These are phyloP conservation scores for Nineta flava DNA, from an alignment of 2,888 invertebrate genomes.

Conservation along the genomic window DNA sequence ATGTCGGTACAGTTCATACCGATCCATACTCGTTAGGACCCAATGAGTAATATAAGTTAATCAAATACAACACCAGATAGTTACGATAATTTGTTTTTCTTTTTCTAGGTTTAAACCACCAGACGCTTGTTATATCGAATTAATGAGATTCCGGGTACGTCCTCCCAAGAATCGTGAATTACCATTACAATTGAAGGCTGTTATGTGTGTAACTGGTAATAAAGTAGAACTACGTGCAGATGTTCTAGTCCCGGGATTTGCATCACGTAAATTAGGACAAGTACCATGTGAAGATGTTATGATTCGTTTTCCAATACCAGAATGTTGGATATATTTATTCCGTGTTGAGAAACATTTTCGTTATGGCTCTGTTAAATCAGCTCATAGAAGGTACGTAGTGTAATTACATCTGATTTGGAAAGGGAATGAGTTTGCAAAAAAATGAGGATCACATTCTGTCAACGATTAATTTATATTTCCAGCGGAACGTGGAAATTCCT, in stretches of 20 bases:
- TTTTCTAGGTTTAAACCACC: slow-evolving; percentile 75
- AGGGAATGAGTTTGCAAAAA: too few species aligned
- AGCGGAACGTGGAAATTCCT: too few species aligned
- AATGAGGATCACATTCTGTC: too few species aligned
- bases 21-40: too few species aligned
- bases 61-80: too few species aligned
- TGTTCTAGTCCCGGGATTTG: slow-evolving; percentile 91
- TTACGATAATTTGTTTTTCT: too few species aligned
- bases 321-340: slow-evolving; percentile 98
- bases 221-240: slow-evolving; percentile 91
- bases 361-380: slow-evolving; percentile 93
- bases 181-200: slow-evolving; percentile 85
- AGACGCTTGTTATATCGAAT: slow-evolving; percentile 94
- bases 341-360: slow-evolving; percentile 96
- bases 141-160: slow-evolving; percentile 87
- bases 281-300: slow-evolving; percentile 96
- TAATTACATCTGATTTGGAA: slow-evolving; percentile 11
- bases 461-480: too few species aligned
- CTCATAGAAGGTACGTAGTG: slow-evolving; percentile 41
- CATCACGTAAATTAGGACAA: slow-evolving; percentile 87
- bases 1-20: too few species aligned
- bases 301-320: slow-evolving; percentile 92
- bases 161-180: slow-evolving; percentile 93
- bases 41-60: too few species aligned
- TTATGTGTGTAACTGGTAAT: slow-evolving; percentile 74